phyloP scores from a whole-genome alignment of 2,888 invertebrate genomes.

The Machimus rusticus region DNA sequence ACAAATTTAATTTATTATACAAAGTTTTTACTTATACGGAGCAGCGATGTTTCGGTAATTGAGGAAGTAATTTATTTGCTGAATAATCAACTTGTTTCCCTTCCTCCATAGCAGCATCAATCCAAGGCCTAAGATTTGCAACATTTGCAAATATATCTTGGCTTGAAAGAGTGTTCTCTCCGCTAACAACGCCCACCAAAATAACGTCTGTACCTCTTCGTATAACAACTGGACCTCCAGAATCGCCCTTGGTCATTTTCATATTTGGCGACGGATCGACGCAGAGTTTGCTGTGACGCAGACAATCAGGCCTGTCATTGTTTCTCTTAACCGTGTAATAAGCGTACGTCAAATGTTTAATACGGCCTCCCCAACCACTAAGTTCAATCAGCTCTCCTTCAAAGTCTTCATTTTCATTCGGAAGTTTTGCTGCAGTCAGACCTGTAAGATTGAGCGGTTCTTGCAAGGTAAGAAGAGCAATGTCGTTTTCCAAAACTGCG shows the following conservation, averaged over 20 bases:
- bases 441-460: neutral
- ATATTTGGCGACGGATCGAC: neutral
- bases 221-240: neutral
- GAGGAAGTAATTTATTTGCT: neutral
- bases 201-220: neutral
- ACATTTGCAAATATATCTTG: neutral
- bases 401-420: neutral
- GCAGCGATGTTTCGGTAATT: neutral
- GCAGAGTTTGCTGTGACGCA: neutral
- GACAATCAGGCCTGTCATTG: neutral
- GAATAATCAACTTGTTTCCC: neutral
- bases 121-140: neutral
- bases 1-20: neutral
- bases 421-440: neutral
- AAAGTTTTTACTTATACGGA: neutral
- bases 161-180: accelerated
- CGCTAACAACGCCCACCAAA: neutral
- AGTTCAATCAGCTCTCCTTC: neutral
- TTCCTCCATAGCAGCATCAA: neutral
- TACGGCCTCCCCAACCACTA: neutral
- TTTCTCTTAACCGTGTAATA: neutral
- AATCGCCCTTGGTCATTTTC: neutral
- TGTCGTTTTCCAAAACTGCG: neutral
- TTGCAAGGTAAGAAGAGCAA: neutral
- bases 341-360: neutral